Conservation (phyloP, 2,797 vertebrate genomes). For the Threskiornis aethiopicus region DNA sequence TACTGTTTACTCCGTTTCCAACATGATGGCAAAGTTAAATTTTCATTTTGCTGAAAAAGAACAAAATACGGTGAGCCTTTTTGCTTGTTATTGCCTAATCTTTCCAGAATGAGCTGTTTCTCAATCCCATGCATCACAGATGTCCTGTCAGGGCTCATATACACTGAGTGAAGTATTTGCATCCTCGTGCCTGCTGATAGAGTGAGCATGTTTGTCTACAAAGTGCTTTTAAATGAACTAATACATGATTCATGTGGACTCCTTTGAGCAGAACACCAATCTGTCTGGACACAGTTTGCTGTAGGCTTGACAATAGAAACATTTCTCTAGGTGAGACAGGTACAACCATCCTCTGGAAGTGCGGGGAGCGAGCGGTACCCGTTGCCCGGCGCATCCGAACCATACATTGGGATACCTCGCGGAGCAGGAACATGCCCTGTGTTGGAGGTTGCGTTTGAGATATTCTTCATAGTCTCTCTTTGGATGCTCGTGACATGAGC, state of each 20-base stretch:
- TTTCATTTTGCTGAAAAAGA: slow-evolving; percentile 57
- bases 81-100: slow-evolving; percentile 53
- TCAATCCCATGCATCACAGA: slow-evolving; percentile 66
- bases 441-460: background rate
- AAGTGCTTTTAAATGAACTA: slow-evolving; percentile 80
- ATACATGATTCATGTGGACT: slow-evolving; percentile 78
- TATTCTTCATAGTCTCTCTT: background rate
- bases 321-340: slow-evolving; percentile 51
- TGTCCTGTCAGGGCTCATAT: slow-evolving; percentile 68
- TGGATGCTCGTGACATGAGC: background rate
- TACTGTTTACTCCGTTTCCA: slow-evolving; percentile 26
- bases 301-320: slow-evolving; percentile 68
- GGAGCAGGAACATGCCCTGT: background rate
- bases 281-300: slow-evolving; percentile 67
- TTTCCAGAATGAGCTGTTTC: slow-evolving; percentile 53
- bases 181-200: slow-evolving; percentile 73
- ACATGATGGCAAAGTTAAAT: slow-evolving; percentile 37
- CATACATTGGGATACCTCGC: accelerated
- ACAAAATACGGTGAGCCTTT: slow-evolving; percentile 16
- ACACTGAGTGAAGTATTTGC: slow-evolving; percentile 70
- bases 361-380: accelerated
- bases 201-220: slow-evolving; percentile 78
- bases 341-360: background rate
- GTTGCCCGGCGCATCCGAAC: accelerated
- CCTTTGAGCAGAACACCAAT: slow-evolving; percentile 72